phyloP scores from a whole-genome alignment of 2,888 invertebrate species.

The Pseudanteris insignis region DNA sequence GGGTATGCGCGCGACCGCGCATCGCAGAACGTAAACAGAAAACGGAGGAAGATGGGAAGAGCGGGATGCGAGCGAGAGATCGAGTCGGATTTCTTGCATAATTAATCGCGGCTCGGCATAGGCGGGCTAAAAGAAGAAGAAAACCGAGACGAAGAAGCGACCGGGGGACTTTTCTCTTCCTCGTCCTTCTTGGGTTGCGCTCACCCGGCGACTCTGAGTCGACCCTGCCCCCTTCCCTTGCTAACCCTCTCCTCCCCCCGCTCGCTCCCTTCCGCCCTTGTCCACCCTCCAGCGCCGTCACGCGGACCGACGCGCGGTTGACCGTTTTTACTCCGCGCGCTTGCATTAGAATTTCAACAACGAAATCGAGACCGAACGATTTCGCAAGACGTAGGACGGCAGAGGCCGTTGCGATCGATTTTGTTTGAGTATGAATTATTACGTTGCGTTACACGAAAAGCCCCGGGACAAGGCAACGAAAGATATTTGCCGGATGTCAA shows the following conservation, averaged over 20 bases:
- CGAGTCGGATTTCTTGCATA: conserved; percentile 47
- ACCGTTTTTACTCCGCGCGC: too few relatives aligned
- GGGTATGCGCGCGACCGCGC: too few relatives aligned
- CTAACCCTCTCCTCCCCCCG: too few relatives aligned
- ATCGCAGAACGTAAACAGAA: conserved; percentile 19
- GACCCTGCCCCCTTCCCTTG: too few relatives aligned
- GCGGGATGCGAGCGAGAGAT: conserved; percentile 23
- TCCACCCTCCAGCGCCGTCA: too few relatives aligned
- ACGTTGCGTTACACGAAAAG: too few relatives aligned
- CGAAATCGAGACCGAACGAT: conserved; percentile 25
- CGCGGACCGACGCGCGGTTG: too few relatives aligned
- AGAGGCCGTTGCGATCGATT: conserved; percentile 14
- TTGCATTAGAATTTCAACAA: too few relatives aligned
- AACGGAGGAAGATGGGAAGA: conserved; percentile 19
- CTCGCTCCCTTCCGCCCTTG: too few relatives aligned
- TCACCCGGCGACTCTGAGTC: not conserved
- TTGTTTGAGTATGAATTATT: too few relatives aligned
- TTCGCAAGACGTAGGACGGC: conserved; percentile 28
- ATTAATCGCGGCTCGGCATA: conserved; percentile 39
- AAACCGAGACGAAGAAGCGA: conserved; percentile 17
- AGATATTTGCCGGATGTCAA: too few relatives aligned
- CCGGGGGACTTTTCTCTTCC: conserved; percentile 31
- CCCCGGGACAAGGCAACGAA: too few relatives aligned
- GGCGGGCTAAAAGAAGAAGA: conserved; percentile 34
- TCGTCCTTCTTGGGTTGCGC: conserved; percentile 38